These are phyloP conservation scores for Mionectes olivaceus DNA, from an alignment of 2,797 vertebrate species.

Conservation along the genomic window DNA sequence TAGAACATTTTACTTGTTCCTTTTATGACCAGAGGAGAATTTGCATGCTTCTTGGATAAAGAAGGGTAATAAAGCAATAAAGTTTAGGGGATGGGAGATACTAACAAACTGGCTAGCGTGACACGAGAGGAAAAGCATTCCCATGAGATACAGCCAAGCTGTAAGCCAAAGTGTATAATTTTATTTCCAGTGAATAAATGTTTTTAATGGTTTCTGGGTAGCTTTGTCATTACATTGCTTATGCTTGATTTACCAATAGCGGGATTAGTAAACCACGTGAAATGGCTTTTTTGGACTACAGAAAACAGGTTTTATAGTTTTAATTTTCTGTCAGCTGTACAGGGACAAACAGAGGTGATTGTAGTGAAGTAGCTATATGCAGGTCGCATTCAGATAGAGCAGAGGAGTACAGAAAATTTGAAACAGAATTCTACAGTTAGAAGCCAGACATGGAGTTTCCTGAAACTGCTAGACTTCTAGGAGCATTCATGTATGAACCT, in stretches of 20 bases:
- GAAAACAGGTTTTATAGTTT: neutral
- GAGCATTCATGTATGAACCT: neutral
- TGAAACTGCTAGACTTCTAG: neutral
- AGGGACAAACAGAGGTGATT: neutral
- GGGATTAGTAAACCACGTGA: neutral
- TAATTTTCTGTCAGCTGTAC: neutral
- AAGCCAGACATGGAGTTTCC: neutral
- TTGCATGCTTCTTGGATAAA: neutral
- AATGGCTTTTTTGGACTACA: neutral
- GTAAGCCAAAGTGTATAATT: neutral
- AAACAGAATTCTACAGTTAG: neutral
- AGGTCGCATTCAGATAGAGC: neutral
- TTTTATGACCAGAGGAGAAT: conserved; percentile 13
- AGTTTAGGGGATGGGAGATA: neutral
- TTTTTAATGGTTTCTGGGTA: conserved; percentile 5
- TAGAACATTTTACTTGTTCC: neutral
- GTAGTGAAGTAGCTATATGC: neutral
- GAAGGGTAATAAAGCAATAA: neutral
- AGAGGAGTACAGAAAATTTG: neutral
- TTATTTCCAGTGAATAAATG: neutral
- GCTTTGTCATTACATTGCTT: neutral
- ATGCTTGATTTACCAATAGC: neutral
- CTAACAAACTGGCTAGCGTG: neutral
- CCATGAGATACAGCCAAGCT: neutral
- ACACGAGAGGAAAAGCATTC: neutral